These are phyloP conservation scores for Cheilosia scutellata DNA, from an alignment of 2,888 invertebrate species.

Conservation along the genomic window DNA sequence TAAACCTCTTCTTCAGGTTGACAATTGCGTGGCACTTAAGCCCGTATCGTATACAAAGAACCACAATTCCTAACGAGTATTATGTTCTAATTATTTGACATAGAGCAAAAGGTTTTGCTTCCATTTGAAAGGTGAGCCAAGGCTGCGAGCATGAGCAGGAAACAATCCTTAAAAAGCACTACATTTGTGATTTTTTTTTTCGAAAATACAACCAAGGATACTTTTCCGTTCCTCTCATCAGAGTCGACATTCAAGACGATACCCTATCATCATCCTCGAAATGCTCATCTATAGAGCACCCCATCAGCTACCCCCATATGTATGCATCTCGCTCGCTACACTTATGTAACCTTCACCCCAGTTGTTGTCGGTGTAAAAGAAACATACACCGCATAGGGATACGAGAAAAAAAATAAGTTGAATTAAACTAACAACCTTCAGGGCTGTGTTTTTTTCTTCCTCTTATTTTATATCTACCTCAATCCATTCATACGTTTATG, in stretches of 20 bases:
- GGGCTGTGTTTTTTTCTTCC: constrained; percentile 16
- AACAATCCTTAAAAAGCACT: constrained; percentile 50
- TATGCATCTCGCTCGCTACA: constrained; percentile 32
- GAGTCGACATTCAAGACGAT: constrained; percentile 67
- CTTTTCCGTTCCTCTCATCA: constrained; percentile 62
- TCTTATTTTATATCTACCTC: constrained; percentile 34
- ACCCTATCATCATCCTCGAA: constrained; percentile 55
- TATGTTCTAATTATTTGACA: constrained; percentile 63
- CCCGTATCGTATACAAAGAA: background rate
- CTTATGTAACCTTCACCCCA: constrained; percentile 70
- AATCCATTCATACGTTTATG: constrained; percentile 51
- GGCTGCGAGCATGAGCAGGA: constrained; percentile 43
- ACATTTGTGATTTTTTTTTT: background rate
- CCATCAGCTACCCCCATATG: constrained; percentile 20
- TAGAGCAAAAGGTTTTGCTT: constrained; percentile 13
- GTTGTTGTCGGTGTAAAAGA: constrained; percentile 37
- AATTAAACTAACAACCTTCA: constrained; percentile 68
- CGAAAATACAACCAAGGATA: constrained; percentile 61
- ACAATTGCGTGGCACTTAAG: constrained; percentile 52
- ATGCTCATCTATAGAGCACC: constrained; percentile 58
- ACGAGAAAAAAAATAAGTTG: constrained; percentile 24
- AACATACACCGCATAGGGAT: constrained; percentile 13
- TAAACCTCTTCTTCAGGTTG: constrained; percentile 29
- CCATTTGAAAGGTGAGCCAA: constrained; percentile 33
- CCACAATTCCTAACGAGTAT: constrained; percentile 44